Percentiles rank a stretch among this genome's conserved stretches.
phyloP scores from a whole-genome alignment of 2,797 vertebrate species.

The Brachyrhaphis roseni region DNA sequence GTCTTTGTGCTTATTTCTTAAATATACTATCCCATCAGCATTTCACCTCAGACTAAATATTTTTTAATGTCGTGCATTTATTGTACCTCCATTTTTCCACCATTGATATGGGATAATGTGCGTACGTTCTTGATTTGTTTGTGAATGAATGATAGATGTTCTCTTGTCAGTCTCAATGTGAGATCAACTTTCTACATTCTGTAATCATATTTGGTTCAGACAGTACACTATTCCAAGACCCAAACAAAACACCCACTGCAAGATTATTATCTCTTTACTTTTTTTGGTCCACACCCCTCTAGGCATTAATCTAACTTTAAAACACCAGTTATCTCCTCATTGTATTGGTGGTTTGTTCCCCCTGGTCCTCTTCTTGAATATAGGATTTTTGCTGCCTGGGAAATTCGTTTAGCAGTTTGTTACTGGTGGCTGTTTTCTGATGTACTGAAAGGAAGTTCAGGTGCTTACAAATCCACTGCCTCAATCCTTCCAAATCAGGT shows the following conservation, averaged over 20 bases:
- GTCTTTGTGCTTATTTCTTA: not conserved
- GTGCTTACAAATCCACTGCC: not conserved
- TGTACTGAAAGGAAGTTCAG: not conserved
- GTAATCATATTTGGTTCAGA: not conserved
- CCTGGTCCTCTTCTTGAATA: not conserved
- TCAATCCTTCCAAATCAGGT: not conserved
- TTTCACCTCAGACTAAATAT: not conserved
- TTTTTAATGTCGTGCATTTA: not conserved
- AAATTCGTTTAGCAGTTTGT: not conserved
- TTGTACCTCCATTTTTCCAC: not conserved
- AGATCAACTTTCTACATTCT: not conserved
- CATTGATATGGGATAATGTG: not conserved
- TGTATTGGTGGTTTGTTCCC: not conserved
- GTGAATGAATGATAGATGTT: not conserved
- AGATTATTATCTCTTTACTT: not conserved
- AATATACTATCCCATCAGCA: not conserved
- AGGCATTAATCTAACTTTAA: not conserved
- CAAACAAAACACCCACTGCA: not conserved
- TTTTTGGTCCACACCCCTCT: not conserved
- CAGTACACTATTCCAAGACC: not conserved
- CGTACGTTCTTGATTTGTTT: not conserved
- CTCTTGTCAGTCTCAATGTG: not conserved
- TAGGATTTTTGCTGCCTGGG: not conserved
- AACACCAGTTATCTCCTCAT: not conserved
- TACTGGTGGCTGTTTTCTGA: not conserved